These are phyloP conservation scores for Archips xylosteana DNA, from an alignment of 2,888 invertebrate species.

Conservation along the genomic window DNA sequence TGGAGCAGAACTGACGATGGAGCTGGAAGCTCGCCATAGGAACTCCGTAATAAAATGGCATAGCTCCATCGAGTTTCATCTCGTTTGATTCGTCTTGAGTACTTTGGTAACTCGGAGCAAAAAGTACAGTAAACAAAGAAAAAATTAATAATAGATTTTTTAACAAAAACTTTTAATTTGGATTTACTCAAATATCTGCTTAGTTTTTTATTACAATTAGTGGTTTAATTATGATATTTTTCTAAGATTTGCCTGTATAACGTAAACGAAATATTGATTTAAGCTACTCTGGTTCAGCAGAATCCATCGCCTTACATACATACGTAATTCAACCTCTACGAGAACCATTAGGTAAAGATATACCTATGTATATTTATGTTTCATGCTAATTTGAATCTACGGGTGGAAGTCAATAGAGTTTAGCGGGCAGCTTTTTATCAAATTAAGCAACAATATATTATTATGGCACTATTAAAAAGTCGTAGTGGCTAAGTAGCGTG, in stretches of 20 bases:
- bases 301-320: neutral
- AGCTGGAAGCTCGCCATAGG: too few relatives aligned
- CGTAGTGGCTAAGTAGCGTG: too few relatives aligned
- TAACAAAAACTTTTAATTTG: too few relatives aligned
- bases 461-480: too few relatives aligned
- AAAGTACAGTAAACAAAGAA: too few relatives aligned
- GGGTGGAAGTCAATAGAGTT: neutral
- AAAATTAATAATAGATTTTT: too few relatives aligned
- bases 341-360: neutral
- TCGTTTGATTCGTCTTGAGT: too few relatives aligned
- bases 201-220: neutral
- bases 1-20: too few relatives aligned
- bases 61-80: too few relatives aligned
- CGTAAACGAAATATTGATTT: neutral
- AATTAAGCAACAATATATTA: neutral
- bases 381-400: slow-evolving; percentile 1
- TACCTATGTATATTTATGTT: neutral
- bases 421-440: neutral
- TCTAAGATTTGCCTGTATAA: neutral
- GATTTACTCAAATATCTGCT: too few relatives aligned
- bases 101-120: too few relatives aligned
- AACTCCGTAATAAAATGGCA: too few relatives aligned
- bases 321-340: neutral
- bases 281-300: neutral
- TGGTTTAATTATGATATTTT: neutral